Base-by-base conservation (phyloP, 2,888 invertebrate species). In the Drosophila nr. fundita region DNA sequence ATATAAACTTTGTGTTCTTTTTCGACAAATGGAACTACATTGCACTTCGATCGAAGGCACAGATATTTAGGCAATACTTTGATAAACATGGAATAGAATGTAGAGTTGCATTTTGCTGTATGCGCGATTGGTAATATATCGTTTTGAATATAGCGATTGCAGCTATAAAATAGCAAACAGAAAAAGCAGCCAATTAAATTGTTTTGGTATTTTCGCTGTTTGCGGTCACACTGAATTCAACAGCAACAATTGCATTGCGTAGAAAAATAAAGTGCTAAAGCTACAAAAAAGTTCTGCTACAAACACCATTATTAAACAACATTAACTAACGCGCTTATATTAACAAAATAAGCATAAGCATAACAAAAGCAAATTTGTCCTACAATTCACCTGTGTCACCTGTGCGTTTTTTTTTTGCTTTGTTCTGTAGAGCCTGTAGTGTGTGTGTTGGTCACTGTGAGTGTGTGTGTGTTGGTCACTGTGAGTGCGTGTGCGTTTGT, bases 161-260 rank as follows among this genome's bases (percentile, higher is more conserved):
- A 6, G 4, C 18, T 27, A 13, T 29, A n/a, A 38, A 27, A 55
- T 13, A 55, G 7, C 7, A 18, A 27, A n/a, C 4, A 0, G 1
- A 7, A n/a, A 21, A 13, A 42, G 15, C 11, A n/a, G n/a, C 2
- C 24, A 48, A 54, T 11, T n/a, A 24, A 18, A 13, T 7, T 42
- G 24, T 24, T 18, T 30, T 34, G 32, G 36, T 24, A 55, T 61
- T 50, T 61, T 18, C 3, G 5, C 30, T 11, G 48, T 38, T 34
- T 32, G 30, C 62, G 78, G 78, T 77, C 78, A 78, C 78, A 76
- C 52, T 66, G 0, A 36, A 29, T 45, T 42, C 30, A 70, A 86
- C 77, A 82, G 87, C 87, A 86, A 82, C 87, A 82, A 82, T 82
- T 82, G 80, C 83, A 72, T 78, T 79, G 83, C 71, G 79, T 82